These are phyloP conservation scores for Rousettus leschenaultii DNA, from an alignment of 2,113 vertebrate genomes.

Conservation along the genomic window DNA sequence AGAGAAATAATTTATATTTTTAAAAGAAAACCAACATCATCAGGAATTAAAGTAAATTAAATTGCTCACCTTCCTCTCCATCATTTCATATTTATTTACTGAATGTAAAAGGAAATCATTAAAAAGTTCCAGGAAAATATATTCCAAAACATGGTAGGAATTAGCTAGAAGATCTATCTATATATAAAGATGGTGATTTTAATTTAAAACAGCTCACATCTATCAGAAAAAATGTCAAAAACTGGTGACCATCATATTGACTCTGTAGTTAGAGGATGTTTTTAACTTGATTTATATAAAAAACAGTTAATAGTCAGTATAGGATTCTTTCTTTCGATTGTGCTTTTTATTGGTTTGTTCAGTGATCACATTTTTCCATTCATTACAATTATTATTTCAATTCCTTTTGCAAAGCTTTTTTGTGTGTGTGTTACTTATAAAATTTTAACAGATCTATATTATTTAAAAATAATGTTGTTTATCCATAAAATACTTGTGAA, in stretches of 20 bases:
- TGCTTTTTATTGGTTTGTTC: not conserved
- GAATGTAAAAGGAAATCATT: not conserved
- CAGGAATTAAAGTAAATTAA: slow-evolving; percentile 45
- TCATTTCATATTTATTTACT: slow-evolving; percentile 33
- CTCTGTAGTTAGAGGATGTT: not conserved
- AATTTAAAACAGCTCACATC: not conserved
- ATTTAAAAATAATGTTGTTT: not conserved
- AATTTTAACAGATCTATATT: not conserved
- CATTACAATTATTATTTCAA: not conserved
- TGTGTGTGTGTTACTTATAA: not conserved
- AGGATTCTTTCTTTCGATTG: not conserved
- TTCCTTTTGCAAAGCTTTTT: not conserved
- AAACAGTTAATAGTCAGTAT: not conserved
- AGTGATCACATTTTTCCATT: not conserved
- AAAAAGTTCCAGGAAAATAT: not conserved
- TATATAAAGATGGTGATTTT: not conserved
- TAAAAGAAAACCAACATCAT: slow-evolving; percentile 48
- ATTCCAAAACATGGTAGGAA: not conserved
- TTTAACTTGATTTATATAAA: not conserved
- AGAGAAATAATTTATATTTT: slow-evolving; percentile 49
- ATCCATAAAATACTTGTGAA: not conserved
- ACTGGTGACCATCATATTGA: not conserved
- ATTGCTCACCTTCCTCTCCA: slow-evolving; percentile 18
- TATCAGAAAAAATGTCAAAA: not conserved
- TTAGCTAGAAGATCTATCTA: not conserved